These are phyloP conservation scores for Chloropsis cyanopogon DNA, from an alignment of 2,113 vertebrate species.

Conservation along the genomic window DNA sequence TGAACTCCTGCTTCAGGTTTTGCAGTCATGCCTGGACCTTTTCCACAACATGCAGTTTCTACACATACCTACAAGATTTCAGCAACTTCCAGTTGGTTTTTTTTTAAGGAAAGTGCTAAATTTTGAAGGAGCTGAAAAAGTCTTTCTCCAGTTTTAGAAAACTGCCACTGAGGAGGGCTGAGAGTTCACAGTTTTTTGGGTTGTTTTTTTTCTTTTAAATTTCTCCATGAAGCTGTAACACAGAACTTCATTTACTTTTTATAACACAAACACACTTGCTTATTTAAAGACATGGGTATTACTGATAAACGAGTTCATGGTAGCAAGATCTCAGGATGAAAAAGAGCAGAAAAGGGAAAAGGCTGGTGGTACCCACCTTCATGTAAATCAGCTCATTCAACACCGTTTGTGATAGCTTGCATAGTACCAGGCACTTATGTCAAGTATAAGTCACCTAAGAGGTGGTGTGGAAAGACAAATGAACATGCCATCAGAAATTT, in stretches of 20 bases:
- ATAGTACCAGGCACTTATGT: background rate
- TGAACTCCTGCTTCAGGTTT: background rate
- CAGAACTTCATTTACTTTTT: background rate
- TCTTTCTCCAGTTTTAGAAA: background rate
- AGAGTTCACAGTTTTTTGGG: background rate
- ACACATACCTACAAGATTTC: background rate
- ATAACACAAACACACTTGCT: background rate
- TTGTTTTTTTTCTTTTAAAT: too few species aligned
- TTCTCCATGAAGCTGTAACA: background rate
- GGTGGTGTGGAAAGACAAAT: background rate
- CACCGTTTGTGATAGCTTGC: accelerated
- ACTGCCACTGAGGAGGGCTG: background rate
- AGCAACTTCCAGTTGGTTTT: background rate
- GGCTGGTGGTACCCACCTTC: background rate
- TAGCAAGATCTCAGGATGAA: background rate
- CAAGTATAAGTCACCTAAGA: background rate
- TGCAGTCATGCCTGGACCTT: background rate
- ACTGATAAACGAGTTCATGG: background rate
- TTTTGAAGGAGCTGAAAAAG: background rate
- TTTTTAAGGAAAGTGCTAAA: background rate
- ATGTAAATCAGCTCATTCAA: background rate
- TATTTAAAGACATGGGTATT: background rate
- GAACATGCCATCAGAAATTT: background rate
- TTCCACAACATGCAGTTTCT: background rate
- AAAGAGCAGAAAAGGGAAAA: background rate